Base-by-base conservation (phyloP, 1,140 invertebrate genomes). In the Diachasma alloeum region DNA sequence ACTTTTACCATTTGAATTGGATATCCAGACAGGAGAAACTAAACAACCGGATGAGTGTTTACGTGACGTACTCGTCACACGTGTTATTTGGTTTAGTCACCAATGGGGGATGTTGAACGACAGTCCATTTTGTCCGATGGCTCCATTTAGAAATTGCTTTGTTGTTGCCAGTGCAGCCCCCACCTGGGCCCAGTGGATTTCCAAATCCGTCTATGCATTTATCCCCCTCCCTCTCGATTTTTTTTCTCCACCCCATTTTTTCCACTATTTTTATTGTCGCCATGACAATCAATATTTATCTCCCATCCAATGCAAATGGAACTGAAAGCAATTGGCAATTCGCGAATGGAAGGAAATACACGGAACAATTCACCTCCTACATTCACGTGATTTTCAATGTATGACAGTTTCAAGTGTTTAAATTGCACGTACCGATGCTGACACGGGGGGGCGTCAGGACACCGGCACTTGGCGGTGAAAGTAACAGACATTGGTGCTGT, bases 61-160 rank as follows among this genome's bases (percentile, higher is more conserved):
- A 70, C 68, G 68, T 70, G 68, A 36, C 22, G 59, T 4, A 31
- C 24, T 66, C 13, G 26, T 72, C 53, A 26, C 42, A 48, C 24
- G 22, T 37, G 42, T 24, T 24, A 53, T 53, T 53, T 53, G 48
- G 48, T 53, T 53, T 53, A 53, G 48, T 53, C 48, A 17, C 48
- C 48, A 53, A 53, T 53, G 48, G 59, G 24, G 59, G 59, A 63
- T 63, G 59, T 63, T 63, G 59, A 59, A 37, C 42, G n/a, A 31
- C 22, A 70, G 44, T 70, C 26, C 68, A 53, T 48, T 70, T 70
- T 75, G 74, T 56, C 42, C 44, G 67, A 70, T 75, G 53, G 66
- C 44, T 75, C 67, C 68, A 70, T 70, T 75, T 75, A 70, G 67
- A 75, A 70, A 75, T 75, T 75, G 44, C n/a, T 75, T 24, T 31